Conservation (phyloP, 2,113 vertebrate species). For the Speoplatyrhinus poulsoni region DNA sequence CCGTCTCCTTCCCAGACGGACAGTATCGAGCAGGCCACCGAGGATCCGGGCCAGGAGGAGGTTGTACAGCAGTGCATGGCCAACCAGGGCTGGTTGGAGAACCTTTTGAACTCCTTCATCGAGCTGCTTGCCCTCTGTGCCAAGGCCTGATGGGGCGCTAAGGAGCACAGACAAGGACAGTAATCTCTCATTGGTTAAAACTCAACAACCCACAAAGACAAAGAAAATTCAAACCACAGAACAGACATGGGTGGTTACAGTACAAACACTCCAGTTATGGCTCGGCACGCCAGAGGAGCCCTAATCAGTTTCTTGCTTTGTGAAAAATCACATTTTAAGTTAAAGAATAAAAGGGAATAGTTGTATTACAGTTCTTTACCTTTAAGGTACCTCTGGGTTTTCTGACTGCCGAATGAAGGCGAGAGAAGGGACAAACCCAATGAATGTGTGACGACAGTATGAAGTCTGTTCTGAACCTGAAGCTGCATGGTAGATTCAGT, state of each 20-base stretch:
- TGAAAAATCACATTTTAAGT: slow-evolving; percentile 12
- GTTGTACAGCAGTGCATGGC: slow-evolving; percentile 94
- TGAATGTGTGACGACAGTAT: slow-evolving; percentile 48
- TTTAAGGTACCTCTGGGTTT: slow-evolving; percentile 22
- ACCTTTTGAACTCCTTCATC: slow-evolving; percentile 85
- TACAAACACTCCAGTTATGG: neutral
- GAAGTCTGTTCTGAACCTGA: slow-evolving; percentile 3
- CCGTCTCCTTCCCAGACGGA: slow-evolving; percentile 75
- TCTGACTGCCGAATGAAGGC: slow-evolving; percentile 1
- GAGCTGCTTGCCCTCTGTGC: slow-evolving; percentile 81
- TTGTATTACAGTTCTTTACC: slow-evolving; percentile 33
- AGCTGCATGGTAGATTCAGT: slow-evolving; percentile 29
- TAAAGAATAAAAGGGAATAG: slow-evolving; percentile 17
- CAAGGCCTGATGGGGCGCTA: slow-evolving; percentile 55
- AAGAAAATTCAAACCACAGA: neutral
- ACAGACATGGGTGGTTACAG: neutral
- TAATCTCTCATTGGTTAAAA: neutral
- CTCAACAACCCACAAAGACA: slow-evolving; percentile 7
- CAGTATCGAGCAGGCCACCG: slow-evolving; percentile 83
- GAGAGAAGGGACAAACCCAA: slow-evolving; percentile 8
- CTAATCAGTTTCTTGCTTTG: neutral
- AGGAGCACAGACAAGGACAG: slow-evolving; percentile 1
- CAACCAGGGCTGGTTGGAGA: slow-evolving; percentile 88
- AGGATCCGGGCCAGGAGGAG: slow-evolving; percentile 91
- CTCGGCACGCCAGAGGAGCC: neutral